These are phyloP conservation scores for Carettochelys insculpta DNA, from an alignment of 2,113 vertebrate genomes.

Conservation along the genomic window DNA sequence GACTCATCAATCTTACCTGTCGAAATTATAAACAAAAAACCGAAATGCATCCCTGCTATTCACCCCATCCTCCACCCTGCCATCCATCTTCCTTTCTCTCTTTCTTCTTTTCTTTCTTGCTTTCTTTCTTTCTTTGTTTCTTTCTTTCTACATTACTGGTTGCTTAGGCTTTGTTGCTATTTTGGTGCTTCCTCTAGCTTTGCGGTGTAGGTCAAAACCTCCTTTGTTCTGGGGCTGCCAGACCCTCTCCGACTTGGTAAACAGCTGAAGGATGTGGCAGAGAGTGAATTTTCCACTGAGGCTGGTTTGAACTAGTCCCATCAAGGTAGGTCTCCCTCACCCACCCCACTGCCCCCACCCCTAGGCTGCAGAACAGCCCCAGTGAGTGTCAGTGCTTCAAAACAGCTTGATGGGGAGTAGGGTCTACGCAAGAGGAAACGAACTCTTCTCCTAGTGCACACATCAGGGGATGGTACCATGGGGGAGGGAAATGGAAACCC, in stretches of 20 bases:
- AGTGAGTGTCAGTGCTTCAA: background rate
- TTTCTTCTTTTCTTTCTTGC: background rate
- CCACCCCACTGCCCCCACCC: background rate
- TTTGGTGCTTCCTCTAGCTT: constrained; percentile 67
- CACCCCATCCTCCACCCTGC: background rate
- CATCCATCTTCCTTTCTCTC: background rate
- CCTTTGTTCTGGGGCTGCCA: constrained; percentile 64
- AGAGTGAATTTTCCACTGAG: constrained; percentile 72
- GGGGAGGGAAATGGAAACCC: constrained; percentile 11
- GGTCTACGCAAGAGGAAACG: background rate
- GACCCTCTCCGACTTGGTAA: constrained; percentile 59
- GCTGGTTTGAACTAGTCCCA: constrained; percentile 23
- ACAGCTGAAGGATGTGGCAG: constrained; percentile 79
- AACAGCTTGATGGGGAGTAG: background rate
- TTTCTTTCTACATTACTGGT: constrained; percentile 35
- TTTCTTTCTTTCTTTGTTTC: background rate
- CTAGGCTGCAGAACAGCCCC: background rate
- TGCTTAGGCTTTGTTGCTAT: constrained; percentile 68
- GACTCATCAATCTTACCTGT: background rate
- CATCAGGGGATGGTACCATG: background rate
- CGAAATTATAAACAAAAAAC: background rate
- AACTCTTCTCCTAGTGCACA: accelerated
- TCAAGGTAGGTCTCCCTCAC: constrained; percentile 28
- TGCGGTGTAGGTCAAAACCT: constrained; percentile 22
- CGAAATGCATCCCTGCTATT: background rate